These are phyloP conservation scores for Hymenopus coronatus DNA, from an alignment of 2,888 invertebrate species.

Conservation along the genomic window DNA sequence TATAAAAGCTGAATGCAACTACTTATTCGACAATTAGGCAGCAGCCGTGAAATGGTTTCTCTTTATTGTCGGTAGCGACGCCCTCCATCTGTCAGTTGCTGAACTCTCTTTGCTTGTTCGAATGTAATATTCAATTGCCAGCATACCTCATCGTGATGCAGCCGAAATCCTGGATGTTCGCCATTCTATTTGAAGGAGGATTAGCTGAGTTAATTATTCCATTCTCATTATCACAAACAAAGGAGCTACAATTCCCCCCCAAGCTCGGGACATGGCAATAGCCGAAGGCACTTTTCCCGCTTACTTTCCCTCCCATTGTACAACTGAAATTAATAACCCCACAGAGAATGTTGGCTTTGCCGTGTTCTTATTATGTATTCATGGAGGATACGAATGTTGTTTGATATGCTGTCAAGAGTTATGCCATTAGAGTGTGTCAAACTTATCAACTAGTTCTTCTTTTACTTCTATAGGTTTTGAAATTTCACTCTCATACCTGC, in stretches of 20 bases:
- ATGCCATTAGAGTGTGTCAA: not conserved
- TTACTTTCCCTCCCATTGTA: not conserved
- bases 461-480: too few species aligned
- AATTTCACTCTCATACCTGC: too few species aligned
- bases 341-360: not conserved
- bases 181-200: not conserved
- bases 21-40: not conserved
- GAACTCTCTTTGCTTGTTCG: not conserved
- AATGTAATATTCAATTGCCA: not conserved
- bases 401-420: not conserved
- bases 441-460: not conserved
- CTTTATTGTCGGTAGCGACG: not conserved
- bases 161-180: not conserved
- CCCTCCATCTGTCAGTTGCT: not conserved
- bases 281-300: not conserved
- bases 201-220: not conserved
- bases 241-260: not conserved
- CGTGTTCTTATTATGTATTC: not conserved
- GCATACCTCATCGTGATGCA: not conserved
- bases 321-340: not conserved
- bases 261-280: not conserved
- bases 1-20: too few species aligned
- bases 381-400: not conserved
- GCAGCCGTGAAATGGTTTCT: not conserved
- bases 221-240: not conserved